Evolutionary conservation across 1,140 invertebrate species (phyloP), one percentile per base, ranked within the genome.

Genomic region (Zelostemma sp.): DNA sequence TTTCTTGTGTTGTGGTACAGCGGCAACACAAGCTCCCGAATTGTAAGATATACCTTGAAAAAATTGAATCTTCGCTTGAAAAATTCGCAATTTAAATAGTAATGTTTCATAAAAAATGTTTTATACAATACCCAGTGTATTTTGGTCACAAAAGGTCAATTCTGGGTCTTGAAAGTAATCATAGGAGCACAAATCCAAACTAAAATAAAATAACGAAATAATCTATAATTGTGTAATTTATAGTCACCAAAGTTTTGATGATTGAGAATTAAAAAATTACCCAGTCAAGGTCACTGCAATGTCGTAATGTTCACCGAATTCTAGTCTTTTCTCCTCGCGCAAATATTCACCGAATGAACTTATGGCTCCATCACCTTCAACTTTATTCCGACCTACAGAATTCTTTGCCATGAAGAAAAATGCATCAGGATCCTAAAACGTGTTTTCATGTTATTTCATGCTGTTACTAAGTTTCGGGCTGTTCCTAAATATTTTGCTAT

Each of bases 321-420:
- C 14, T n/a, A 73, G 70, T 16, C 8, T 61, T 14, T 54, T 68
- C 11, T 82, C 74, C 1, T 60, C 45, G 5, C 68, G 75, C 19
- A 79, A 79, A 68, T 82, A 80, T 57, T 40, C 11, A 11, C 67
- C 75, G 70, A 77, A 78, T 6, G 48, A 25, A 9, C 50, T 40
- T n/a, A 84, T 31, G 18, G 70, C 71, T 12, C 38, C 14, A 50
- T 82, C 80, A 5, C 78, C 69, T 18, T 84, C 73, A 8, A 81
- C 17, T 17, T 57, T 19, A 8, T 53, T 58, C 6, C 14, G 15
- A 1, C 55, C 50, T 4, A 73, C 0, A 46, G 45, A 62, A 68
- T 57, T 59, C 0, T 79, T 61, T n/a, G 73, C 56, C 17, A 80
- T 43, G 19, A 79, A 82, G 4, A 68, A 73, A 14, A 62, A 45